phyloP scores from a whole-genome alignment of 2,797 vertebrate genomes.

The Chloroceryle amazona region DNA sequence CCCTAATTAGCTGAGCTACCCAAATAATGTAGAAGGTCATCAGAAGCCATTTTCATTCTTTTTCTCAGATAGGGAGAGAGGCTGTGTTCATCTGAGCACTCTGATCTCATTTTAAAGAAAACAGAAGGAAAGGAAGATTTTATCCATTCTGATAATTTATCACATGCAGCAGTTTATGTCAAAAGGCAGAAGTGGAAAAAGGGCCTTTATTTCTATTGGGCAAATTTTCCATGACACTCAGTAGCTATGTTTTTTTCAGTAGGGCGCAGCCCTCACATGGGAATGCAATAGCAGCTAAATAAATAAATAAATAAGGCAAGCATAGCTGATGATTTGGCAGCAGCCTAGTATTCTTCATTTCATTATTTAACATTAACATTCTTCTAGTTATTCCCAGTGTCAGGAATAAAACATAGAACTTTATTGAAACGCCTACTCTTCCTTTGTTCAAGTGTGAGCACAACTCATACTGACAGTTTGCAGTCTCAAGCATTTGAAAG shows the following conservation, averaged over 20 bases:
- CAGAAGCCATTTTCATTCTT: slow-evolving; percentile 50
- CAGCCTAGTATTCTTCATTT: not conserved
- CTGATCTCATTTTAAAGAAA: slow-evolving; percentile 40
- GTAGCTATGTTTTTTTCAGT: slow-evolving; percentile 17
- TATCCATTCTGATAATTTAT: slow-evolving; percentile 30
- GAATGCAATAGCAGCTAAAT: not conserved
- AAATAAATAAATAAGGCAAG: not conserved
- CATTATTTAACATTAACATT: not conserved
- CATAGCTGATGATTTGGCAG: slow-evolving; percentile 8
- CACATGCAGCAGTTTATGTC: slow-evolving; percentile 26
- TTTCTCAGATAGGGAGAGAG: slow-evolving; percentile 6
- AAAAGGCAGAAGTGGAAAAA: slow-evolving; percentile 16
- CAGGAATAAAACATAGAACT: not conserved
- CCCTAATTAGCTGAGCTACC: slow-evolving; percentile 64
- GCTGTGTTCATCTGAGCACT: not conserved
- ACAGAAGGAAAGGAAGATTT: slow-evolving; percentile 24
- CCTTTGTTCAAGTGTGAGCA: not conserved
- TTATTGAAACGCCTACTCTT: not conserved
- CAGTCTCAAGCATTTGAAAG: not conserved
- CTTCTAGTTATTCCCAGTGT: not conserved
- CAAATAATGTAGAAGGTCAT: slow-evolving; percentile 64
- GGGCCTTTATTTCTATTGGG: slow-evolving; percentile 17
- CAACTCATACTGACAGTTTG: not conserved
- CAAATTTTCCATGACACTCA: slow-evolving; percentile 49
- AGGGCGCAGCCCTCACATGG: not conserved